Evolutionary conservation across 2,797 vertebrate species (phyloP).

Genomic region (Tiaroga cobitis): DNA sequence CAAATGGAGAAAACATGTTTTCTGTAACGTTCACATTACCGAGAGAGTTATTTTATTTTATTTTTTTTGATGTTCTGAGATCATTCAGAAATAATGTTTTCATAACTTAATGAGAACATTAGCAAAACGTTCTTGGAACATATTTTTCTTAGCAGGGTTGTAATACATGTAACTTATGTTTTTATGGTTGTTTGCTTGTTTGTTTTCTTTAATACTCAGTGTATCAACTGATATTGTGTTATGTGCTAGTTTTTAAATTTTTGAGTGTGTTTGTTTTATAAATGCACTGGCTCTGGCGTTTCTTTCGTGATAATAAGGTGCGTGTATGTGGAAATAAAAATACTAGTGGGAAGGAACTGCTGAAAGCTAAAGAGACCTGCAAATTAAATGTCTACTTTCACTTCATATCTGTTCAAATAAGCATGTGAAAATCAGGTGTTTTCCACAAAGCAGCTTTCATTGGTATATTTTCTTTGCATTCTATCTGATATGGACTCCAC

Average conservation of each 20-base stretch:
- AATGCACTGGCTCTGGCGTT: slow-evolving; percentile 36
- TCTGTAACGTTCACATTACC: not conserved
- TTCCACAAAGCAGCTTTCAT: slow-evolving; percentile 22
- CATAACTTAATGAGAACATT: not conserved
- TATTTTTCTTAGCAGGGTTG: not conserved
- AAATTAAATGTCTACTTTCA: slow-evolving; percentile 24
- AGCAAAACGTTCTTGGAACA: not conserved
- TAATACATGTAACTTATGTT: not conserved
- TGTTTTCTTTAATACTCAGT: not conserved
- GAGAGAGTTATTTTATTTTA: not conserved
- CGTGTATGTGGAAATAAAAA: slow-evolving; percentile 2
- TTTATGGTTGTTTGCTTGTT: not conserved
- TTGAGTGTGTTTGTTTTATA: slow-evolving; percentile 54
- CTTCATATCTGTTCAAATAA: slow-evolving; percentile 30
- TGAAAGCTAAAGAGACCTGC: not conserved
- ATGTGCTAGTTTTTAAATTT: not conserved
- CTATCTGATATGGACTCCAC: not conserved
- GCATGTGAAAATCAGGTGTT: slow-evolving; percentile 29
- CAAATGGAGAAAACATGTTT: not conserved
- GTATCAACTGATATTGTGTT: not conserved
- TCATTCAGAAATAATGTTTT: not conserved
- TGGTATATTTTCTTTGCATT: not conserved
- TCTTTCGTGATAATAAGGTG: slow-evolving; percentile 28
- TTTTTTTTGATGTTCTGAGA: not conserved
- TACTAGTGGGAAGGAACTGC: not conserved